phyloP scores from a whole-genome alignment of 2,113 vertebrate genomes.

The Chionis minor region DNA sequence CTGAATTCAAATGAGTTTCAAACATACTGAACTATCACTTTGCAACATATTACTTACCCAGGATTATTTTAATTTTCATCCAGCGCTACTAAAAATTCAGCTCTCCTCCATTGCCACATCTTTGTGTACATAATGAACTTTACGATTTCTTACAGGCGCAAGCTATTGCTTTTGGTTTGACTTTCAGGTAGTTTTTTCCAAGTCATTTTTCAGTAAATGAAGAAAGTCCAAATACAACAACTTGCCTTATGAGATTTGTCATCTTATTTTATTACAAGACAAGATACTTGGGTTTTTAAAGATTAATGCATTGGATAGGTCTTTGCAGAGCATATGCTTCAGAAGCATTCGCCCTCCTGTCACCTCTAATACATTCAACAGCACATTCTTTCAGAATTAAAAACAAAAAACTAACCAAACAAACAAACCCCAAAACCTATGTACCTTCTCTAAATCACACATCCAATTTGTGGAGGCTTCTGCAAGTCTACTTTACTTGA shows the following conservation, averaged over 20 bases:
- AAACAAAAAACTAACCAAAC: background rate
- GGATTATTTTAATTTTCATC: conserved; percentile 71
- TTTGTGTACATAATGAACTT: conserved; percentile 60
- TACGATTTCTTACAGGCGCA: conserved; percentile 48
- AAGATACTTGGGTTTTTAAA: background rate
- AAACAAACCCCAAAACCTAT: background rate
- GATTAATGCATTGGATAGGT: conserved; percentile 19
- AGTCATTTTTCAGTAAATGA: conserved; percentile 57
- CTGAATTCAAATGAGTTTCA: conserved; percentile 73
- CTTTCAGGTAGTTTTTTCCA: conserved; percentile 52
- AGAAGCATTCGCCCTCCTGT: background rate
- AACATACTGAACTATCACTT: conserved; percentile 48
- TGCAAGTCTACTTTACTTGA: conserved; percentile 28
- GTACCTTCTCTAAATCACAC: conserved; percentile 28
- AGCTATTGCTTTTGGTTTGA: conserved; percentile 41
- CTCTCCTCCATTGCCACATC: conserved; percentile 12
- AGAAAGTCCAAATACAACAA: conserved; percentile 39
- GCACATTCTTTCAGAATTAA: background rate
- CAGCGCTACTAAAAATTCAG: conserved; percentile 63
- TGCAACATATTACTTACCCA: conserved; percentile 61
- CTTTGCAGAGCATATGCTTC: conserved; percentile 8
- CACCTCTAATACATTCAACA: background rate
- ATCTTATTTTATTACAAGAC: conserved; percentile 23
- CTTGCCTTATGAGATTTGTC: background rate
- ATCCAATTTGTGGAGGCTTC: conserved; percentile 25